Evolutionary conservation across 2,888 invertebrate genomes (phyloP).

Genomic region (Drosophila kambysellisi): DNA sequence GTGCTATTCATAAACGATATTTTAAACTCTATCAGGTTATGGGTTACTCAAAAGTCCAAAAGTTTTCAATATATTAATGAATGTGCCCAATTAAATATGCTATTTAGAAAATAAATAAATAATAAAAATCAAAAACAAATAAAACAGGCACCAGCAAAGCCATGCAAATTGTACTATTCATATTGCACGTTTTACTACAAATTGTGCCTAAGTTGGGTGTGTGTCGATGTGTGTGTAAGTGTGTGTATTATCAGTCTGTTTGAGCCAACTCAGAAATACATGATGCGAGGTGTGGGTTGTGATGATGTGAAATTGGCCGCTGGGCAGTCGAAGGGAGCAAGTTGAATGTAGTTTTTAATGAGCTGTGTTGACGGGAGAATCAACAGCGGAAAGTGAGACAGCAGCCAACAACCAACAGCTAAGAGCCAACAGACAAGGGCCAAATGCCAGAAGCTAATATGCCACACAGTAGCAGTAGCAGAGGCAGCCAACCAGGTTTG

Average conservation of each 20-base stretch:
- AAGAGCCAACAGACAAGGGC: background rate
- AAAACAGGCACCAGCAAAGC: slow-evolving; percentile 14
- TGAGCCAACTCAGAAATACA: slow-evolving; percentile 25
- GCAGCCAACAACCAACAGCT: background rate
- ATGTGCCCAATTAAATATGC: background rate
- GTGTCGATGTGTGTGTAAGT: background rate
- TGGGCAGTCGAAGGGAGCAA: slow-evolving; percentile 23
- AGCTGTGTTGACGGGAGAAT: slow-evolving; percentile 61
- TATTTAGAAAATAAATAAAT: background rate
- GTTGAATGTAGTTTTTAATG: slow-evolving; percentile 66
- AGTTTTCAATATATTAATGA: background rate
- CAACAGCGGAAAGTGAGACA: slow-evolving; percentile 29
- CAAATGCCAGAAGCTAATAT: slow-evolving; percentile 50
- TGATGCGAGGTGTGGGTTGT: background rate
- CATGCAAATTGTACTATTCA: slow-evolving; percentile 14
- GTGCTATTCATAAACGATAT: background rate
- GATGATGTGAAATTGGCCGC: slow-evolving; percentile 30
- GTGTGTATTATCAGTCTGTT: slow-evolving; percentile 21
- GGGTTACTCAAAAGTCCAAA: background rate
- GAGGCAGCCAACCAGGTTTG: slow-evolving; percentile 24
- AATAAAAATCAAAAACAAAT: background rate
- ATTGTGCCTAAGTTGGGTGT: slow-evolving; percentile 43
- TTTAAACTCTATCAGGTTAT: background rate
- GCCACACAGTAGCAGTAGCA: slow-evolving; percentile 1
- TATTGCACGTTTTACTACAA: slow-evolving; percentile 36